These are phyloP conservation scores for Amphimedon queenslandica DNA, from an alignment of 37 sponge, comb jelly and placozoan species.

Conservation along the genomic window DNA sequence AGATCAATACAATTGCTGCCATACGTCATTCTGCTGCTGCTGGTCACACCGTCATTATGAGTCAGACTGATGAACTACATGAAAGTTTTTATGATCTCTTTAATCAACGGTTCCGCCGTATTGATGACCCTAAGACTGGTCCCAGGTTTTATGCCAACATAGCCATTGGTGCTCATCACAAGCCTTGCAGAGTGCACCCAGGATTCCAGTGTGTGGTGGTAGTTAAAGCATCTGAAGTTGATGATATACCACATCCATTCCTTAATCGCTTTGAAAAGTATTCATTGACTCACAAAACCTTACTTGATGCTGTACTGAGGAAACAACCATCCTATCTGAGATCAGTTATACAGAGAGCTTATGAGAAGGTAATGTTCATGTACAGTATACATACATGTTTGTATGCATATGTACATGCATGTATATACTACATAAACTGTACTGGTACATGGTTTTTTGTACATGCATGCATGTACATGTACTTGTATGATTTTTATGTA, in stretches of 20 bases:
- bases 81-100: constrained; percentile 95
- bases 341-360: constrained; percentile 36
- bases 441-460: background rate
- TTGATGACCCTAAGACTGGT: constrained; percentile 67
- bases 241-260: constrained; percentile 69
- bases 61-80: constrained; percentile 81
- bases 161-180: constrained; percentile 86
- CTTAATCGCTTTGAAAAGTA: constrained; percentile 92
- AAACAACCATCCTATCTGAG: constrained; percentile 45
- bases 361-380: constrained; percentile 54
- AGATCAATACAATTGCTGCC: constrained; percentile 82
- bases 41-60: constrained; percentile 81
- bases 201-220: constrained; percentile 85
- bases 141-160: constrained; percentile 82
- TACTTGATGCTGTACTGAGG: constrained; percentile 58
- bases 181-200: constrained; percentile 74
- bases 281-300: constrained; percentile 51
- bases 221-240: constrained; percentile 60
- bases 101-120: constrained; percentile 79
- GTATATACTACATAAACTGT: background rate
- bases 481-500: background rate
- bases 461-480: background rate
- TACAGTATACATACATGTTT: background rate
- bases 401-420: background rate
- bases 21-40: constrained; percentile 79